These are phyloP conservation scores for Drosophila equinoxialis DNA, from an alignment of 1,140 invertebrate genomes.

Conservation along the genomic window DNA sequence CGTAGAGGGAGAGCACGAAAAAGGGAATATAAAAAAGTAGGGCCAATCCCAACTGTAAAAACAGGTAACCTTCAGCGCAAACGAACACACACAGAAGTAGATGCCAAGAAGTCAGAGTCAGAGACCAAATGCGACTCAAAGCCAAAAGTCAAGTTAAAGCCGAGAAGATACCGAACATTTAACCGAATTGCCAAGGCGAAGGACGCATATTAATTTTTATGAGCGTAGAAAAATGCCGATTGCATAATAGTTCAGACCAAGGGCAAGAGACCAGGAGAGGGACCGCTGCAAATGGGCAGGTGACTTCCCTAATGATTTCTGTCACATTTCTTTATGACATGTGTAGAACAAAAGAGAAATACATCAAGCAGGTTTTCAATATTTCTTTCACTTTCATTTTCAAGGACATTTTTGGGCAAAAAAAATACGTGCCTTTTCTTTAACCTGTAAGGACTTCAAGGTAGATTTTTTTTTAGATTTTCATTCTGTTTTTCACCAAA, in stretches of 20 bases:
- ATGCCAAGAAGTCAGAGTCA: conserved; percentile 69
- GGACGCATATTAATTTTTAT: conserved; percentile 83
- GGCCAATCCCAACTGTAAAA: conserved; percentile 67
- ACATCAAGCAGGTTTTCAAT: conserved; percentile 70
- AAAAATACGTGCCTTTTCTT: conserved; percentile 51
- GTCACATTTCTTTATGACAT: conserved; percentile 63
- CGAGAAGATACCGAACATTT: conserved; percentile 12
- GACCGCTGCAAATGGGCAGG: conserved; percentile 45
- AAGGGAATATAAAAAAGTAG: conserved; percentile 40
- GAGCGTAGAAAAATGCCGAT: conserved; percentile 73
- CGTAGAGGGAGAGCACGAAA: conserved; percentile 16
- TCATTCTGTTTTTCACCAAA: neutral
- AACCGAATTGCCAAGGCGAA: conserved; percentile 69
- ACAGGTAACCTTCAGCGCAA: conserved; percentile 70
- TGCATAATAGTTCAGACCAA: conserved; percentile 60
- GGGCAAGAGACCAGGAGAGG: conserved; percentile 5
- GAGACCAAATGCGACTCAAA: conserved; percentile 55
- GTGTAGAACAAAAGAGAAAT: conserved; percentile 38
- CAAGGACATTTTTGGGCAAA: conserved; percentile 65
- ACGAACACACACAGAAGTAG: conserved; percentile 39
- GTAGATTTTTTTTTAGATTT: conserved; percentile 20
- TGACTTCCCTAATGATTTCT: conserved; percentile 71
- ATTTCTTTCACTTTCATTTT: conserved; percentile 48
- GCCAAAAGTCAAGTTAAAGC: conserved; percentile 62
- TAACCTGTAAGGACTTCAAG: conserved; percentile 3